Evolutionary conservation across 2,113 vertebrate species (phyloP).

Genomic region (Corynorhinus townsendii): DNA sequence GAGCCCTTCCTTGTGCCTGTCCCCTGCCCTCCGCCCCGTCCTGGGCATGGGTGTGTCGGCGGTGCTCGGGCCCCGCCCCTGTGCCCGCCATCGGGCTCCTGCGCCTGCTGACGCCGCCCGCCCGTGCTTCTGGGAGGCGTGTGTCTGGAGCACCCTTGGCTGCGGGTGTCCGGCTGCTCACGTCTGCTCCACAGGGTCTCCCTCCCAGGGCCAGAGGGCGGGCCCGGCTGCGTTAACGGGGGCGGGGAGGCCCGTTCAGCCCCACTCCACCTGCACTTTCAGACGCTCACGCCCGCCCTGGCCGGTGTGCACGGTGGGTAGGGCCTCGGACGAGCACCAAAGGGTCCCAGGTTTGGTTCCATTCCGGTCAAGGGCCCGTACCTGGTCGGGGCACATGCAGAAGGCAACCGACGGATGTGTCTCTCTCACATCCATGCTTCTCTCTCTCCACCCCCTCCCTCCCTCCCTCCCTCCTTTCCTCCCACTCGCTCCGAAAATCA

Average conservation of each 20-base stretch:
- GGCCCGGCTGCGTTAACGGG: neutral
- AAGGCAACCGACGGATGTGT: too few relatives aligned
- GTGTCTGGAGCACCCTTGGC: neutral
- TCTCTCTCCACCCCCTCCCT: neutral
- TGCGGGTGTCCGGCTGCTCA: neutral
- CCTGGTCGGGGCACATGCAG: too few relatives aligned
- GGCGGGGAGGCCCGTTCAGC: neutral
- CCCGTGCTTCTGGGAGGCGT: neutral
- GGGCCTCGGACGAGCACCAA: too few relatives aligned
- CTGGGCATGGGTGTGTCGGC: too few relatives aligned
- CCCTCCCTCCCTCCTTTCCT: too few relatives aligned
- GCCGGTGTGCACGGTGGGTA: too few relatives aligned
- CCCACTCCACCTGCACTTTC: neutral
- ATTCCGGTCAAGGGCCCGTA: too few relatives aligned
- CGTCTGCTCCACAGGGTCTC: neutral
- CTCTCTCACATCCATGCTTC: too few relatives aligned
- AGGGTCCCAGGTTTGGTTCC: too few relatives aligned
- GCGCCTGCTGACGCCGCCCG: neutral
- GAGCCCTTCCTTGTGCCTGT: slow-evolving; percentile 5
- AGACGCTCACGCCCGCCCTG: neutral
- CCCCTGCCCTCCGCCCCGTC: neutral
- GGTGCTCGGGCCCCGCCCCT: neutral
- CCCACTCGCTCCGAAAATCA: neutral
- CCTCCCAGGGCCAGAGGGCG: neutral
- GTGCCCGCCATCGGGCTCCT: neutral